These are phyloP conservation scores for Nycteola revayana DNA, from an alignment of 2,888 invertebrate species.

Conservation along the genomic window DNA sequence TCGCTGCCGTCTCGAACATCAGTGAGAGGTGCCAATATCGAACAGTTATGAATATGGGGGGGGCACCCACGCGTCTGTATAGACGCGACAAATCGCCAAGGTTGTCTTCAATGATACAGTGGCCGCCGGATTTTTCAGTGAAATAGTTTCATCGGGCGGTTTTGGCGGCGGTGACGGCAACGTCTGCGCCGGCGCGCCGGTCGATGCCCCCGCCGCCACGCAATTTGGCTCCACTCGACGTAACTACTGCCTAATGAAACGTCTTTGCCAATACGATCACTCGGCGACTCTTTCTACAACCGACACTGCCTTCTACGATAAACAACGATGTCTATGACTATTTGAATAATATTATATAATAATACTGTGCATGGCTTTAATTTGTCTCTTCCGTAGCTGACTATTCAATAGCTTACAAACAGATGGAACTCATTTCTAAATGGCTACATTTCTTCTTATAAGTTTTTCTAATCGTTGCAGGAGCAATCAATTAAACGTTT, in stretches of 20 bases:
- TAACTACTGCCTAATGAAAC: conserved; percentile 63
- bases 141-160: conserved; percentile 73
- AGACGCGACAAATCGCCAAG: conserved; percentile 77
- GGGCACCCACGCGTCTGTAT: conserved; percentile 70
- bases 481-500: conserved; percentile 33
- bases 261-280: conserved; percentile 43
- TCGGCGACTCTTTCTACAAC: conserved; percentile 14
- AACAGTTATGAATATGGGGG: conserved; percentile 66
- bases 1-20: conserved; percentile 38
- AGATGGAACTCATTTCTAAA: conserved; percentile 11
- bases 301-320: no score
- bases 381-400: no score
- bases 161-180: conserved; percentile 71
- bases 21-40: conserved; percentile 66
- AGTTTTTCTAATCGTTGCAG: conserved; percentile 13
- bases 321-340: no score
- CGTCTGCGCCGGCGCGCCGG: conserved; percentile 78
- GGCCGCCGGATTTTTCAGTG: conserved; percentile 75
- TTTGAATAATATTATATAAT: no score
- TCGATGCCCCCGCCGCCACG: conserved; percentile 74
- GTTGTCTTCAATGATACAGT: conserved; percentile 74
- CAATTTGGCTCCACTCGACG: conserved; percentile 66
- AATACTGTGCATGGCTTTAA: no score
- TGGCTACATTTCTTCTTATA: conserved; percentile 2
- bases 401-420: conserved; percentile 9